phyloP scores from a whole-genome alignment of 2,113 vertebrate genomes.

The Scytalopus superciliaris region DNA sequence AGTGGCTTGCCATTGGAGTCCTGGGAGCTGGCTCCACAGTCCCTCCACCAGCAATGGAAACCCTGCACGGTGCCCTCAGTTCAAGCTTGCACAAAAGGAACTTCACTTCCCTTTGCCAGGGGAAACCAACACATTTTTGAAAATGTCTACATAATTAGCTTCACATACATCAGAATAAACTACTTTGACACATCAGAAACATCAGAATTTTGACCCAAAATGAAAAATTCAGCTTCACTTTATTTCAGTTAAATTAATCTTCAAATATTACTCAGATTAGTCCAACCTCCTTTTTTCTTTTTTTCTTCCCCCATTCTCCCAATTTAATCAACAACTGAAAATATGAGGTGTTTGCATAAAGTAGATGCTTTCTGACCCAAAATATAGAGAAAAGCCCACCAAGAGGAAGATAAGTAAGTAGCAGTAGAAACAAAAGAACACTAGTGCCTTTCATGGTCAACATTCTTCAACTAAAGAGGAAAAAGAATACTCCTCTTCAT shows the following conservation, averaged over 20 bases:
- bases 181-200: not conserved
- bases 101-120: not conserved
- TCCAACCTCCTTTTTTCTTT: not conserved
- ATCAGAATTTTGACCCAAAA: not conserved
- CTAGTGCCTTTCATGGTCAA: not conserved
- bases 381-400: not conserved
- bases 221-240: not conserved
- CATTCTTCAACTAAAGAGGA: not conserved
- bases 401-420: not conserved
- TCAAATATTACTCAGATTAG: not conserved
- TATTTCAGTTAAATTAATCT: not conserved
- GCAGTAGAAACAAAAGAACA: not conserved
- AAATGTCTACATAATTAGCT: not conserved
- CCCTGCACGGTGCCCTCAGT: accelerated
- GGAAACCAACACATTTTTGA: not conserved
- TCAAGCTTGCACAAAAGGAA: not conserved
- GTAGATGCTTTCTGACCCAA: not conserved
- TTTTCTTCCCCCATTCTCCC: not conserved
- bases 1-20: not conserved
- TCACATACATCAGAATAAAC: not conserved
- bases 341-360: not conserved
- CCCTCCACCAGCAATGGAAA: not conserved
- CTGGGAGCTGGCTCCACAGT: not conserved
- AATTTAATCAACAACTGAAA: not conserved
- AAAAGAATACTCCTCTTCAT: not conserved